Evolutionary conservation across 2,113 vertebrate genomes (phyloP), one percentile per base, ranked within the genome.

Genomic region (Amia ocellicauda): DNA sequence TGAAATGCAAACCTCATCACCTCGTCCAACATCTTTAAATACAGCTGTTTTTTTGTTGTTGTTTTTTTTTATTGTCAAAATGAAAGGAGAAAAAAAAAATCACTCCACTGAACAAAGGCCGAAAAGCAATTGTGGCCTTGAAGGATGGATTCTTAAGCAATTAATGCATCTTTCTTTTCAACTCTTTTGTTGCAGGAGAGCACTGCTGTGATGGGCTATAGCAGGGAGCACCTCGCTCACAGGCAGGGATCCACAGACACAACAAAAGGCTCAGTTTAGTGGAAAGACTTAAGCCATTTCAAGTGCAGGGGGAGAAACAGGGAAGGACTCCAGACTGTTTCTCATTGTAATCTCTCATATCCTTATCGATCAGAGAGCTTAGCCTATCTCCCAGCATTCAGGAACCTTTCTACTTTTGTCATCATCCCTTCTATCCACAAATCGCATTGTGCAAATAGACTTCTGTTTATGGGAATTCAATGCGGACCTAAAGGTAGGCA

Each of bases 261-360:
- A 43, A 63, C 59, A 36, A 9, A 62, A 51, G 54, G 16, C 31
- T 72, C 29, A 22, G 71, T 64, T 41, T 41, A 58, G 42, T 61
- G 54, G 65, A 70, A 57, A 56, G 52, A 59, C 50, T 40, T 36
- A 26, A 24, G n/a, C 20, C 50, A 16, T 49, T 52, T 5, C 13
- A 27, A 14, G 2, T 16, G 36, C 27, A 67, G 75, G 67, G 73
- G 78, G 65, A 0, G 1, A 75, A 69, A 78, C 69, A 66, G 75
- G 69, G 83, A 70, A 62, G 69, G 81, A 73, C 70, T 72, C 68
- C 60, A 75, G 66, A 66, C 77, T 70, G 67, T 76, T 78, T 81
- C 72, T 62, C 66, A 67, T 66, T 66, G 75, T 58, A 77, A 58
- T 65, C 4, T 5, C 77, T 69, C 74, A 72, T 69, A 58, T 74